Conservation (phyloP, 1,140 invertebrate genomes). For the Geopemphigus sp. region DNA sequence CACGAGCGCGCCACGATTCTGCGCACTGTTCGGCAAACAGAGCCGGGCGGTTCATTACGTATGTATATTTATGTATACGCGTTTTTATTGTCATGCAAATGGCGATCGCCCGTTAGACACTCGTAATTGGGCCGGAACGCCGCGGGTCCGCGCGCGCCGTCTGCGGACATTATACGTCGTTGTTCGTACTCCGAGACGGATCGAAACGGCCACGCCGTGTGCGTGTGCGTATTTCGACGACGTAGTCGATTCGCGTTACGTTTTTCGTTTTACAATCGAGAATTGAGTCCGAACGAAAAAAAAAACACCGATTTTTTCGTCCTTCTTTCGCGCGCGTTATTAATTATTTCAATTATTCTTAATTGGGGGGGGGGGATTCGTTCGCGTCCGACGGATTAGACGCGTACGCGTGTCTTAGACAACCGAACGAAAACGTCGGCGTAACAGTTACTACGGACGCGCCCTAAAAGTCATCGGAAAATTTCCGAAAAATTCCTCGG, state of each 20-base stretch:
- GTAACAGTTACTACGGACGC: too few species aligned
- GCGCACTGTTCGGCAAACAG: neutral
- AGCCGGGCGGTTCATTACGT: neutral
- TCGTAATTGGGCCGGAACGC: slow-evolving; percentile 22
- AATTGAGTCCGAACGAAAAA: neutral
- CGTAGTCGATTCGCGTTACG: neutral
- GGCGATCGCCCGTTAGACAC: neutral
- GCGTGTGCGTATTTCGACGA: neutral
- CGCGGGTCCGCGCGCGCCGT: neutral
- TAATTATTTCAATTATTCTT: neutral
- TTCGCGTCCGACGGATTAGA: too few species aligned
- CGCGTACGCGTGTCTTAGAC: too few species aligned
- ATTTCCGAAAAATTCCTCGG: too few species aligned
- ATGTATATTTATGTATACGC: slow-evolving; percentile 1
- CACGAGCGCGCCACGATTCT: too few species aligned
- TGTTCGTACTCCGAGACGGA: neutral
- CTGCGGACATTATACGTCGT: neutral
- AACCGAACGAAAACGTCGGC: too few species aligned
- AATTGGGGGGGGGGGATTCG: too few species aligned
- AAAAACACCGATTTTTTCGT: neutral
- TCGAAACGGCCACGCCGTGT: neutral
- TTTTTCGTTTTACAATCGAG: slow-evolving; percentile 10
- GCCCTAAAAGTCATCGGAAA: too few species aligned
- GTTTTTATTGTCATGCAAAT: slow-evolving; percentile 46
- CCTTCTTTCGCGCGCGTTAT: neutral